Conservation (phyloP, 2,797 vertebrate genomes). For the Agapornis canus region DNA sequence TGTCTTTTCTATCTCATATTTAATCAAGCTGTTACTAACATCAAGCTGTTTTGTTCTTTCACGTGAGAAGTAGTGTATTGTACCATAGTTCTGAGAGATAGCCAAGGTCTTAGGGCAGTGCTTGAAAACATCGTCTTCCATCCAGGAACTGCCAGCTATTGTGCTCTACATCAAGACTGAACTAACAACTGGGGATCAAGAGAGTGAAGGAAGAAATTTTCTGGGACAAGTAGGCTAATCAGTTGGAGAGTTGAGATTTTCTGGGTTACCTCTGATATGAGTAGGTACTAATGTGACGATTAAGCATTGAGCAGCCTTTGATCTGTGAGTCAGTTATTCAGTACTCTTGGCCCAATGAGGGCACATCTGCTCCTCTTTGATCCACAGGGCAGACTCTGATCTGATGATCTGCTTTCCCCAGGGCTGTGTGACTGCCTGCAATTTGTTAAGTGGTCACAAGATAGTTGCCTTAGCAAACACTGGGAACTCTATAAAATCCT, state of each 20-base stretch:
- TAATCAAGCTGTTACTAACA: not conserved
- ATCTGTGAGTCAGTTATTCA: constrained; percentile 3
- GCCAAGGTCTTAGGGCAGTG: not conserved
- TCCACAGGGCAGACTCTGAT: not conserved
- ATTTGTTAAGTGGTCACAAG: not conserved
- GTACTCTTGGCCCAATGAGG: not conserved
- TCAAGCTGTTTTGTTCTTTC: not conserved
- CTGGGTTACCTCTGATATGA: constrained; percentile 38
- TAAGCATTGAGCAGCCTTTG: constrained; percentile 35
- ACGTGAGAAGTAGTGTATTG: not conserved
- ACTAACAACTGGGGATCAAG: not conserved
- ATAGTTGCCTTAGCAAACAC: not conserved
- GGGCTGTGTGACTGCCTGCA: not conserved
- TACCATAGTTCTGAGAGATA: not conserved
- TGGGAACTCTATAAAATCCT: not conserved
- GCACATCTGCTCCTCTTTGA: constrained; percentile 24
- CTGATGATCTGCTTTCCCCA: not conserved
- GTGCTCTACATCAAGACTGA: not conserved
- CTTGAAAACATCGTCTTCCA: not conserved
- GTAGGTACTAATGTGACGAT: not conserved
- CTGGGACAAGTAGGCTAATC: not conserved
- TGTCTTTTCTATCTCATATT: not conserved
- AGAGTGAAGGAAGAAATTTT: not conserved
- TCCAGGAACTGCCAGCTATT: not conserved
- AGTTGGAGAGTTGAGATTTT: not conserved